Evolutionary conservation across 2,797 vertebrate genomes (phyloP).

Genomic region (Premnoplex brunnescens): DNA sequence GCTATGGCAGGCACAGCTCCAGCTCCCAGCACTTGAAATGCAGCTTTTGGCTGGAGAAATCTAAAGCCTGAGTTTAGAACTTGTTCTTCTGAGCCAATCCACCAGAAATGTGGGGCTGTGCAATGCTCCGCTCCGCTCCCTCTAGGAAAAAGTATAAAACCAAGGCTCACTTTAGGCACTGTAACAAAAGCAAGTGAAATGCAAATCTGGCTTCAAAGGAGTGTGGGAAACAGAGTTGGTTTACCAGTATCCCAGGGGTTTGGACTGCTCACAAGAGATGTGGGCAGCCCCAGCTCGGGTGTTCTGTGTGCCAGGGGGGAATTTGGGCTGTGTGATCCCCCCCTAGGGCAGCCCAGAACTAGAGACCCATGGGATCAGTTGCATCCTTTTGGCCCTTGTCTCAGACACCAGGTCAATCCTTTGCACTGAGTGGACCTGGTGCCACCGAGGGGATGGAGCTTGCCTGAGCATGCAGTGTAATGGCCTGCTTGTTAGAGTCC

Average conservation of each 20-base stretch:
- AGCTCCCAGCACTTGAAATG: not conserved
- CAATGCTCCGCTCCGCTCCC: not conserved
- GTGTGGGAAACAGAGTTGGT: conserved; percentile 11
- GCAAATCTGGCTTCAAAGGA: conserved; percentile 42
- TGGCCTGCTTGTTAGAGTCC: not conserved
- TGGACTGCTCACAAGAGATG: not conserved
- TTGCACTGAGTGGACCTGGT: not conserved
- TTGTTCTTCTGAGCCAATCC: not conserved
- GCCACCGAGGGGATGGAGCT: not conserved
- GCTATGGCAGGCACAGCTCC: not conserved
- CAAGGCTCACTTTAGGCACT: not conserved
- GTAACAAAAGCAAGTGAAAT: conserved; percentile 30
- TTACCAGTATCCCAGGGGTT: not conserved
- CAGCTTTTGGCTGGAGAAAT: not conserved
- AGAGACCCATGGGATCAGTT: not conserved
- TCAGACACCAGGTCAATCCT: not conserved
- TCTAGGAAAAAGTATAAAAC: not conserved
- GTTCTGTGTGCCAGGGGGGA: not conserved
- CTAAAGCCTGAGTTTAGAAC: not conserved
- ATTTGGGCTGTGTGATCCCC: not conserved
- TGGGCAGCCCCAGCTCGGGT: not conserved
- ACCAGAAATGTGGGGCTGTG: not conserved
- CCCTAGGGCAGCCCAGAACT: not conserved
- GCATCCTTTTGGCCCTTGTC: not conserved
- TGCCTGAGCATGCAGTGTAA: not conserved